Base-by-base conservation (phyloP, 2,797 vertebrate genomes). In the Eleutherodactylus coqui region DNA sequence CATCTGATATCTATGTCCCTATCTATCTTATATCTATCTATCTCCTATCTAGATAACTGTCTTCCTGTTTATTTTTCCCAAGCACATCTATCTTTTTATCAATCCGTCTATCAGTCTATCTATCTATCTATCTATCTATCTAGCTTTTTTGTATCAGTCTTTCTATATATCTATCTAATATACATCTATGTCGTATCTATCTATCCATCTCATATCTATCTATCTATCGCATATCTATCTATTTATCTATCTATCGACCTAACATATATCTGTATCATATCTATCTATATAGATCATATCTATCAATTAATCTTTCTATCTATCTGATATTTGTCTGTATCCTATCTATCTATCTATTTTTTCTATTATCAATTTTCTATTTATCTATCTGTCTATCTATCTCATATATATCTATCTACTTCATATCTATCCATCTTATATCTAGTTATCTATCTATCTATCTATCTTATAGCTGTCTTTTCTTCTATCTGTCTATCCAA, bases 91-190 rank as follows among this genome's bases (percentile, higher is more conserved):
- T n/a, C n/a, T n/a, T n/a, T n/a, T n/a, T n/a, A n/a, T n/a, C n/a
- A n/a, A n/a, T n/a, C n/a, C n/a, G n/a, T n/a, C n/a, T n/a, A n/a
- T n/a, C n/a, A n/a, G n/a, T n/a, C n/a, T n/a, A n/a, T 69, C 64
- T 69, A 32, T 69, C 64, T 69, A 16, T 69, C 64, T 69, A 32
- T 69, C 64, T 69, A 32, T 69, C 64, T 34, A 32, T 69, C 64
- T 69, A 14, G 6, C 58, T 60, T 4, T n/a, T 60, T 21, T 24
- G 7, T 10, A 43, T 43, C 43, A 5, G 10, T 43, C n/a, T 43
- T 43, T 43, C 43, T 43, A 43, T 43, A 4, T 49, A 49, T 49
- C 51, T 53, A 53, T 53, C 51, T n/a, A n/a, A n/a, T 53, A n/a
- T 7, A 17, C 21, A 53, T 53, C 64, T 32, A 69, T 69, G 21